Conservation (phyloP, 2,797 vertebrate species). For the Clarias pachynema region DNA sequence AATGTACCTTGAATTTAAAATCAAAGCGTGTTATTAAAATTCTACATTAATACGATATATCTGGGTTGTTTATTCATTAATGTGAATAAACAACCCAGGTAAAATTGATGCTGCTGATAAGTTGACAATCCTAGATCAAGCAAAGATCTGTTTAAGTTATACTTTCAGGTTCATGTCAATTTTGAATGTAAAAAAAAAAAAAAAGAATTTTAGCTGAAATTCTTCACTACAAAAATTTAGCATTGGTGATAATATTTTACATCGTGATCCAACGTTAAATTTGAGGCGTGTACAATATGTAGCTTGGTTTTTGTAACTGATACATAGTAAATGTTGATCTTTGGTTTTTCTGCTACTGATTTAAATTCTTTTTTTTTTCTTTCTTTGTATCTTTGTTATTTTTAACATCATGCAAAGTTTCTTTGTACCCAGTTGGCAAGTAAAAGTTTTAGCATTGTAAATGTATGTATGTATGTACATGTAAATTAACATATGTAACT, state of each 20-base stretch:
- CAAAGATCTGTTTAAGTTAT: neutral
- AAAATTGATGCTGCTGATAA: neutral
- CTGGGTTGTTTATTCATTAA: neutral
- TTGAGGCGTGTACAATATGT: no score
- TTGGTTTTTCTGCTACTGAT: neutral
- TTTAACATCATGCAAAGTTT: neutral
- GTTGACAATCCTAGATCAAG: neutral
- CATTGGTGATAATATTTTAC: neutral
- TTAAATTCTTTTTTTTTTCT: no score
- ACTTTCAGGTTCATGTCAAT: neutral
- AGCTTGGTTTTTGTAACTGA: neutral
- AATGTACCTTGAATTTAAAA: neutral
- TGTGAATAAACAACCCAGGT: no score
- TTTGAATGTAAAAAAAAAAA: neutral
- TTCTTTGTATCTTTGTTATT: neutral
- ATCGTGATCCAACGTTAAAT: neutral
- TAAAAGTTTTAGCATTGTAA: no score
- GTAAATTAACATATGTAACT: neutral
- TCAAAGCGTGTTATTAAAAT: neutral
- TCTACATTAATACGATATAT: neutral
- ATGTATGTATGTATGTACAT: neutral
- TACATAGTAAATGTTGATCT: constrained; percentile 1
- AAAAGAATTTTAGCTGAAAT: neutral
- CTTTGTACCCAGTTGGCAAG: neutral
- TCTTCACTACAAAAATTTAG: neutral